Evolutionary conservation across 2,113 vertebrate genomes (phyloP).

Genomic region (Cromileptes altivelis): DNA sequence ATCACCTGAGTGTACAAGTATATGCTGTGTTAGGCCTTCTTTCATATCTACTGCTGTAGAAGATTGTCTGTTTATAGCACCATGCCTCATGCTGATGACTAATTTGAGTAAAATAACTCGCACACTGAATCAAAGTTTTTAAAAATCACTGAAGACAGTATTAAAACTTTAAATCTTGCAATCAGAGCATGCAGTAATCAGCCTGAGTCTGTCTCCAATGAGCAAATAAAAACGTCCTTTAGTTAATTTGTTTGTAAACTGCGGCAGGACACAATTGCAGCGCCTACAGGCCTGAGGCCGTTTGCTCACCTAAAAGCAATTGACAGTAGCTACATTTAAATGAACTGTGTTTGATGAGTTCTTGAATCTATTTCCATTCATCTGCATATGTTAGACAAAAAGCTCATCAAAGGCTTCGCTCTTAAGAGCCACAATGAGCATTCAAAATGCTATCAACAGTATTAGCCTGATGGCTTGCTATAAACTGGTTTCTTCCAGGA

Average conservation of each 20-base stretch:
- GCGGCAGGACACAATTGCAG: conserved; percentile 5
- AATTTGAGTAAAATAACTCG: background rate
- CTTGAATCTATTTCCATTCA: conserved; percentile 81
- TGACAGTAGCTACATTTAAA: conserved; percentile 45
- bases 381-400: conserved; percentile 75
- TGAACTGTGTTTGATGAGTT: conserved; percentile 71
- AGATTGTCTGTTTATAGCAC: conserved; percentile 31
- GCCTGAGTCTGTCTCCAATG: background rate
- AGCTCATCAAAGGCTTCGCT: conserved; percentile 80
- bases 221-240: conserved; percentile 15
- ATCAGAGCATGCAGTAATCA: conserved; percentile 23
- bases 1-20: background rate
- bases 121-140: background rate
- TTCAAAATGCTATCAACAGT: conserved; percentile 42
- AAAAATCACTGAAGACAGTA: background rate
- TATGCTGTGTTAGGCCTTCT: background rate
- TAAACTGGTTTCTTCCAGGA: conserved; percentile 22
- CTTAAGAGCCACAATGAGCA: conserved; percentile 62
- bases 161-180: conserved; percentile 11
- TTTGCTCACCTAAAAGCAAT: conserved; percentile 57
- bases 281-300: conserved; percentile 11
- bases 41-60: conserved; percentile 1
- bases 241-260: conserved; percentile 35
- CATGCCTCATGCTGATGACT: conserved; percentile 6
- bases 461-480: conserved; percentile 24